Evolutionary conservation across 2,113 vertebrate species (phyloP).

Genomic region (Catharus minimus): DNA sequence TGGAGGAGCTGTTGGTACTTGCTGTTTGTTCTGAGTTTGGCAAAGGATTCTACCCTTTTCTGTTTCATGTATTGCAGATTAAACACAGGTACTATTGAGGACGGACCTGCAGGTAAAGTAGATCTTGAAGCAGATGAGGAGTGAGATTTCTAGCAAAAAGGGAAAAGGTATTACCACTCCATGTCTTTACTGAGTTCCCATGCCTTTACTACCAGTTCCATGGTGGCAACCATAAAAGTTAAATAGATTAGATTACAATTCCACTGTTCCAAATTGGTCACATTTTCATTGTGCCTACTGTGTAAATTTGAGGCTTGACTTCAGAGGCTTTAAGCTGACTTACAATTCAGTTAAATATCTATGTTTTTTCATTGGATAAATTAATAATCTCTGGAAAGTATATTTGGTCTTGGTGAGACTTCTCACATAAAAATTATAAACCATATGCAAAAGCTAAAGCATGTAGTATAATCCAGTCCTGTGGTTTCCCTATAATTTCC

Average conservation of each 20-base stretch:
- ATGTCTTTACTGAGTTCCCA: neutral
- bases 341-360: neutral
- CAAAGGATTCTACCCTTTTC: neutral
- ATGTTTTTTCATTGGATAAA: neutral
- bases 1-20: slow-evolving; percentile 20
- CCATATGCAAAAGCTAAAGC: neutral
- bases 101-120: neutral
- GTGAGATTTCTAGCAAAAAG: neutral
- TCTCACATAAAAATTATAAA: neutral
- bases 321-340: neutral
- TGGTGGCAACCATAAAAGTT: neutral
- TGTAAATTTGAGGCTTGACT: neutral
- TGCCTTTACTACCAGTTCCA: neutral
- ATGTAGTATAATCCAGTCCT: neutral
- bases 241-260: neutral
- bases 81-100: neutral
- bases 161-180: neutral
- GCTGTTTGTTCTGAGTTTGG: neutral
- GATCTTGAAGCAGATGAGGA: neutral
- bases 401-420: neutral
- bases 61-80: neutral
- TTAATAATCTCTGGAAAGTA: neutral
- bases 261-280: neutral
- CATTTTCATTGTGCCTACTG: neutral
- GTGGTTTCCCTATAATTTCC: neutral